phyloP scores from a whole-genome alignment of 2,888 invertebrate genomes.

The Sthenelais limicola region DNA sequence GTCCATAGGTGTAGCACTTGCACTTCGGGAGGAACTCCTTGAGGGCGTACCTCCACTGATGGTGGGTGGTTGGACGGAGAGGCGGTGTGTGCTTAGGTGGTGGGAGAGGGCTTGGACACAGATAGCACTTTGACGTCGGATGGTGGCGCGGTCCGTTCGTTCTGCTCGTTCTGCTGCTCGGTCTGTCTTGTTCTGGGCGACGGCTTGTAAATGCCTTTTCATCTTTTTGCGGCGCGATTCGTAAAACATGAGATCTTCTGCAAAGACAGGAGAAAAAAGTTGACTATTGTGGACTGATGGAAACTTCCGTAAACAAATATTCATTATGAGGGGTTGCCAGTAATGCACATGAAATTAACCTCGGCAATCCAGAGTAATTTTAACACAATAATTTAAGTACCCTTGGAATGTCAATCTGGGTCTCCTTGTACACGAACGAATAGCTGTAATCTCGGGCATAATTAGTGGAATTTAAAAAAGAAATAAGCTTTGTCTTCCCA shows the following conservation, averaged over 20 bases:
- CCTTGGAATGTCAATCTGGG: too few species aligned
- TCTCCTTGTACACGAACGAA: too few species aligned
- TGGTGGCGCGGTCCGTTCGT: neutral
- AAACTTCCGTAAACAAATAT: neutral
- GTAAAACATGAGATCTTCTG: slow-evolving; percentile 48
- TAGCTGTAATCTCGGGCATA: too few species aligned
- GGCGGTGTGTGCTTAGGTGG: slow-evolving; percentile 28
- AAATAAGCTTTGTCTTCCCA: too few species aligned
- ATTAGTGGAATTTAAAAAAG: too few species aligned
- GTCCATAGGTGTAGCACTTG: neutral
- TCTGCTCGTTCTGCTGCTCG: slow-evolving; percentile 1
- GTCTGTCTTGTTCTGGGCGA: neutral
- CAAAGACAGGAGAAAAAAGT: neutral
- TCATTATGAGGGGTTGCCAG: too few species aligned
- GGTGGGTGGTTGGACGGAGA: slow-evolving; percentile 16
- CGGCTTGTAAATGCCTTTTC: slow-evolving; percentile 41
- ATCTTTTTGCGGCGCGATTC: slow-evolving; percentile 41
- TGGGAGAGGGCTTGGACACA: slow-evolving; percentile 41
- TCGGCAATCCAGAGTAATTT: too few species aligned
- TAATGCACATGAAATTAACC: too few species aligned
- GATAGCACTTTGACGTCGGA: slow-evolving; percentile 41
- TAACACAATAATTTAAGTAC: too few species aligned
- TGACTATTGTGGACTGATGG: too few species aligned
- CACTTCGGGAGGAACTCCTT: neutral
- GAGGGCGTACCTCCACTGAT: slow-evolving; percentile 6